Conservation (phyloP, 2,888 invertebrate species). For the Pseudeuparius sepicola region DNA sequence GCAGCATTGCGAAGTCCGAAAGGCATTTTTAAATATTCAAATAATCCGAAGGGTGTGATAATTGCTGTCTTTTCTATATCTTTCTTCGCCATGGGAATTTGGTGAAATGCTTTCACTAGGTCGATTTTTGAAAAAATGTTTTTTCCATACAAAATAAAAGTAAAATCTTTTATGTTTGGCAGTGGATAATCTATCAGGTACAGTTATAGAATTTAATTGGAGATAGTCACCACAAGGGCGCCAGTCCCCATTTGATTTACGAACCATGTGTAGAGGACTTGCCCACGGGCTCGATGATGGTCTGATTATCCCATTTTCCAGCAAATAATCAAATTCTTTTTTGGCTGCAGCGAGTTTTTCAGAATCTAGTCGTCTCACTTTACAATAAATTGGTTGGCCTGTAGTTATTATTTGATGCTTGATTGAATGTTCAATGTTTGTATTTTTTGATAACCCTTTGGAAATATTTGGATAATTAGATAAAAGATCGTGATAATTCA, state of each 20-base stretch:
- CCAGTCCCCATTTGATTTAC: conserved; percentile 8
- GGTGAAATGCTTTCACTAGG: conserved; percentile 21
- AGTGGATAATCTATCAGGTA: conserved; percentile 26
- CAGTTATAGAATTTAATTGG: conserved; percentile 27
- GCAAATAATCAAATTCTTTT: conserved; percentile 25
- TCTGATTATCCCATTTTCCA: conserved; percentile 21
- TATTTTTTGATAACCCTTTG: background rate
- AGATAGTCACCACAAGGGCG: conserved; percentile 22
- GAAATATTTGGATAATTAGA: background rate
- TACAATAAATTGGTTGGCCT: conserved; percentile 6
- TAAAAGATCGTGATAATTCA: background rate
- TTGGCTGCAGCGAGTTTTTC: conserved; percentile 24
- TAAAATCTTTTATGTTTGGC: conserved; percentile 25
- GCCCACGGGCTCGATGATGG: conserved; percentile 12
- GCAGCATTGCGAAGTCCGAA: conserved; percentile 37
- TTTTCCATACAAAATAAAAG: conserved; percentile 11
- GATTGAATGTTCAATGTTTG: background rate
- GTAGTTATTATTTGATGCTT: conserved; percentile 3
- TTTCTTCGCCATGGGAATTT: conserved; percentile 20
- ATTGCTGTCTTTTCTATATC: conserved; percentile 27
- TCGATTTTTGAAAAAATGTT: conserved; percentile 24
- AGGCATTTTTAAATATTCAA: conserved; percentile 29
- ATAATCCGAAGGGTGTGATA: conserved; percentile 25
- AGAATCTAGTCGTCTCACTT: conserved; percentile 13
- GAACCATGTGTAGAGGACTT: conserved; percentile 9